These are phyloP conservation scores for Drosophila athabasca DNA, from an alignment of 1,140 invertebrate species.

Conservation along the genomic window DNA sequence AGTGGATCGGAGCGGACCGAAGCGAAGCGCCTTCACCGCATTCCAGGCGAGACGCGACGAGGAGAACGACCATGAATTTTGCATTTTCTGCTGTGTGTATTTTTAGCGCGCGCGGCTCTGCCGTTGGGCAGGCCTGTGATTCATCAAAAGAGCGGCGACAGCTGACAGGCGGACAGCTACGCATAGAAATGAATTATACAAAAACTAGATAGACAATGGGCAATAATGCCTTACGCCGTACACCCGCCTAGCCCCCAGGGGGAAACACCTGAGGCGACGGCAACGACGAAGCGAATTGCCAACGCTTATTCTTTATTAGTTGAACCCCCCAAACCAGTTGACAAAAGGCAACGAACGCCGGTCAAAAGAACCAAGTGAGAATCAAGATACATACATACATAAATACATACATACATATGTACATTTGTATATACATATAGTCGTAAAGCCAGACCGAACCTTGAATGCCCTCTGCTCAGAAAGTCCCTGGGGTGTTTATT, in stretches of 20 bases:
- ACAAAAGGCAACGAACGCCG: constrained; percentile 52
- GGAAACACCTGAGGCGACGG: constrained; percentile 72
- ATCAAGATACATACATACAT: too few relatives aligned
- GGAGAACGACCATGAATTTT: constrained; percentile 72
- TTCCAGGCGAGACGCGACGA: constrained; percentile 45
- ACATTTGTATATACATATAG: too few relatives aligned
- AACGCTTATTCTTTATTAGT: constrained; percentile 66
- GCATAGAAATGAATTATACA: constrained; percentile 77
- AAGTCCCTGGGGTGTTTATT: too few relatives aligned
- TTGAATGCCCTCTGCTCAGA: constrained; percentile 22
- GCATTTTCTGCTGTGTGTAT: constrained; percentile 68
- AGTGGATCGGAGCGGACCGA: not conserved
- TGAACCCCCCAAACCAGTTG: constrained; percentile 50
- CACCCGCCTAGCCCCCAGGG: constrained; percentile 20
- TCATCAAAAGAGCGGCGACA: constrained; percentile 78
- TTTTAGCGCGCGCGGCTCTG: constrained; percentile 65
- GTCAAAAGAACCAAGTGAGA: constrained; percentile 13
- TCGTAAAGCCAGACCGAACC: not conserved
- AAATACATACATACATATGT: too few relatives aligned
- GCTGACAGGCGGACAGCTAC: constrained; percentile 71
- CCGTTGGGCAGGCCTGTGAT: constrained; percentile 71
- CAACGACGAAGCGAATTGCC: constrained; percentile 51
- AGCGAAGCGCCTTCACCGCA: constrained; percentile 61
- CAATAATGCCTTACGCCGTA: constrained; percentile 24
- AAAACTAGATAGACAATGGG: constrained; percentile 59